These are phyloP conservation scores for Pachymerium ferrugineum DNA, from an alignment of 2,888 invertebrate species.

Conservation along the genomic window DNA sequence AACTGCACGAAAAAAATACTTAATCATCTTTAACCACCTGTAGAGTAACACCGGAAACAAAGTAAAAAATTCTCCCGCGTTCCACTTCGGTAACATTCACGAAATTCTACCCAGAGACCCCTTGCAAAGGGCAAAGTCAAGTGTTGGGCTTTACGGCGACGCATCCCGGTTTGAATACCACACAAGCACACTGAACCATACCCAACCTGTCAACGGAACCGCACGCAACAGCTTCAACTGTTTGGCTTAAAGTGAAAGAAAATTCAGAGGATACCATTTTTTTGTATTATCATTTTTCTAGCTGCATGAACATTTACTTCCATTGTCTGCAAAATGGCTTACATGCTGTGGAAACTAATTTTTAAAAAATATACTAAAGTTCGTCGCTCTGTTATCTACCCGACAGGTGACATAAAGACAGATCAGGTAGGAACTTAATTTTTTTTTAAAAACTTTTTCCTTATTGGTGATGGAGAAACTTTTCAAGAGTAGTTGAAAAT, in stretches of 20 bases:
- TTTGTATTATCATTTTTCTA: not conserved
- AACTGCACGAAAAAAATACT: no score
- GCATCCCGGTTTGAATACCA: not conserved
- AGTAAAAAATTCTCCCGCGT: no score
- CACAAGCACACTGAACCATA: conserved; percentile 14
- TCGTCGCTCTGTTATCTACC: not conserved
- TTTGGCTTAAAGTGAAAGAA: not conserved
- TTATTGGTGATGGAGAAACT: not conserved
- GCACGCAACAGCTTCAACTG: not conserved
- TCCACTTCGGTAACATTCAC: no score
- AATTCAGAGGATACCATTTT: conserved; percentile 3
- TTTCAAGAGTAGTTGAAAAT: not conserved
- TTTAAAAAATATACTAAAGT: not conserved
- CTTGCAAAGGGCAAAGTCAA: not conserved
- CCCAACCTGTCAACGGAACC: conserved; percentile 4
- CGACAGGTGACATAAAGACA: conserved; percentile 9
- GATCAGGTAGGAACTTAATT: not conserved
- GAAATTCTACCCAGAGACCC: conserved; percentile 2
- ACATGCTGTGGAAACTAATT: not conserved
- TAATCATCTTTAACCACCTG: no score
- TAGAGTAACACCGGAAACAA: not conserved
- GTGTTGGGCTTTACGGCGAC: not conserved
- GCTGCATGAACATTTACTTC: not conserved
- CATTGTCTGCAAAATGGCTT: not conserved
- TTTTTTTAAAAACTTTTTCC: not conserved